phyloP scores from a whole-genome alignment of 2,888 invertebrate genomes.

The Brenthis daphne region DNA sequence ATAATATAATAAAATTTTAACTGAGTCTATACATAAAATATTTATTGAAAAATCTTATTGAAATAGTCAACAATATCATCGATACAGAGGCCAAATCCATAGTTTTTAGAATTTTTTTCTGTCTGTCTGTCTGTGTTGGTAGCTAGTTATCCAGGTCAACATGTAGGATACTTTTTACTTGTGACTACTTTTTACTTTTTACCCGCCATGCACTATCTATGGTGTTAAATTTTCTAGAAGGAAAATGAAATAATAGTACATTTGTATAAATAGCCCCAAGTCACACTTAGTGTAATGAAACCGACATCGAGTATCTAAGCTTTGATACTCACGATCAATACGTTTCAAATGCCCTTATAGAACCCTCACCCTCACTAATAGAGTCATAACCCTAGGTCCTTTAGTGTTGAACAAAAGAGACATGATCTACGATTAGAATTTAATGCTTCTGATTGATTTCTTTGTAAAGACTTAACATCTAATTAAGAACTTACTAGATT shows the following conservation, averaged over 20 bases:
- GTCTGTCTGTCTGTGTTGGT: too few species aligned
- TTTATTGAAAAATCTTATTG: too few species aligned
- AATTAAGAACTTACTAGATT: too few species aligned
- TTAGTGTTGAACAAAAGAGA: slow-evolving; percentile 31
- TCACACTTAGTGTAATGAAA: slow-evolving; percentile 43
- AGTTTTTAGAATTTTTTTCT: too few species aligned
- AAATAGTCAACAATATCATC: too few species aligned
- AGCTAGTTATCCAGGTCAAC: too few species aligned
- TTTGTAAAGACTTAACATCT: background rate
- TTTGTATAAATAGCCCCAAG: background rate
- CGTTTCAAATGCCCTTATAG: slow-evolving; percentile 47
- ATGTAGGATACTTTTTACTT: too few species aligned
- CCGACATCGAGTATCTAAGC: slow-evolving; percentile 25
- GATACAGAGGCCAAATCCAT: too few species aligned
- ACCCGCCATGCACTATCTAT: too few species aligned
- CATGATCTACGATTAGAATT: slow-evolving; percentile 6
- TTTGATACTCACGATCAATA: slow-evolving; percentile 54
- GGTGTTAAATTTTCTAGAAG: background rate
- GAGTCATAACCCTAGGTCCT: slow-evolving; percentile 49
- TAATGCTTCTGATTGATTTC: slow-evolving; percentile 32
- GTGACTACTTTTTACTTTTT: too few species aligned
- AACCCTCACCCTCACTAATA: slow-evolving; percentile 47
- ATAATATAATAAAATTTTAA: too few species aligned
- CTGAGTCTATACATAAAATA: too few species aligned
- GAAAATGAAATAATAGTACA: background rate